Base-by-base conservation (phyloP, 2,113 vertebrate species). In the Excalfactoria chinensis region DNA sequence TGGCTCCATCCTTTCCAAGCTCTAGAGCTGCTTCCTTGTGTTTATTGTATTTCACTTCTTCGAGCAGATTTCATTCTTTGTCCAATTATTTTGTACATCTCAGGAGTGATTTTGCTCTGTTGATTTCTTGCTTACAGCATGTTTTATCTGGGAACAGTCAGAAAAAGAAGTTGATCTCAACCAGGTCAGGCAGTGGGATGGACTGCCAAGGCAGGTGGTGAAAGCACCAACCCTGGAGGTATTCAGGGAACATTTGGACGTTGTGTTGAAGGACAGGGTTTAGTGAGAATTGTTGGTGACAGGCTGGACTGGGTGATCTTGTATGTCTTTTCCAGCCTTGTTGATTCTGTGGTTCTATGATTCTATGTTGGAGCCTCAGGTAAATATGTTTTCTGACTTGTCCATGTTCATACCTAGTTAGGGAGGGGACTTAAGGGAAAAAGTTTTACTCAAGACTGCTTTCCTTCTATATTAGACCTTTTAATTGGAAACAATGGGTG, bases 81-180 rank as follows among this genome's bases (percentile, higher is more conserved):
- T 51, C 76, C 79, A 84, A 22, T 79, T 76, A 72, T 69, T 94
- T 83, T 88, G 60, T 89, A 21, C 32, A 93, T 88, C 68, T 76
- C 13, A 25, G 69, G 72, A 77, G 40, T 56, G 26, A 26, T 78
- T 64, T 85, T 85, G 67, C 71, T 89, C 15, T 95, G 53, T 92
- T 92, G 70, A 78, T 94, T 82, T 77, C 72, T 28, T 7, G 70
- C 71, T 79, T 76, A 87, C 82, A 74, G 26, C 70, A 60, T 90
- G 60, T 95, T 95, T 91, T 83, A 23, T 83, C 72, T 95, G 92
- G 92, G 93, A 88, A 55, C 68, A 69, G 28, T 48, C 46, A 48
- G 46, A 48, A 48, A 48, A 37, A 79, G 77, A 92, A 81, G 23
- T 81, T 75, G 44, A 6, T 62, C 35, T 83, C 23, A 26, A 14